phyloP scores from a whole-genome alignment of 2,113 vertebrate species.

The Leptocoma aspasia region DNA sequence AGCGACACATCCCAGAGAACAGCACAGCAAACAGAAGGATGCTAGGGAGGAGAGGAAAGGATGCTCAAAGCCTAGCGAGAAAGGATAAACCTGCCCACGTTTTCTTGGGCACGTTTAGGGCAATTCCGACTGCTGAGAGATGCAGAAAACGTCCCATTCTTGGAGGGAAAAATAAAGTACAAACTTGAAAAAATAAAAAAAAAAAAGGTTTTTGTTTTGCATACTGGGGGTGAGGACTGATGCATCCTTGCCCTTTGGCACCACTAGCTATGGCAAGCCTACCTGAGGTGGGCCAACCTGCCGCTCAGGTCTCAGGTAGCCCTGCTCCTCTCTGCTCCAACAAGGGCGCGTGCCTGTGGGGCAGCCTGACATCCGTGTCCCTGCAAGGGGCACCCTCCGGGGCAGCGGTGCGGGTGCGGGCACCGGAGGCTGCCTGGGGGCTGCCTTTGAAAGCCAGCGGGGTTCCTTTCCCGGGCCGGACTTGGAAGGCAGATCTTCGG shows the following conservation, averaged over 20 bases:
- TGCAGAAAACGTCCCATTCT: not conserved
- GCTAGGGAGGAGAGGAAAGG: not conserved
- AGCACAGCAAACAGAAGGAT: not conserved
- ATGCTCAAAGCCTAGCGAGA: not conserved
- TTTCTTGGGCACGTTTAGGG: not conserved
- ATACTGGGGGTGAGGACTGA: not conserved
- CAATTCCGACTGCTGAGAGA: not conserved
- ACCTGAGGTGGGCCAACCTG: not conserved
- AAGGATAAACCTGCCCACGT: not conserved
- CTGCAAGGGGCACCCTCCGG: not conserved
- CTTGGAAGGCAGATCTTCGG: not conserved
- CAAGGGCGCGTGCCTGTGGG: too few species aligned
- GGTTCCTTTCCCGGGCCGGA: not conserved
- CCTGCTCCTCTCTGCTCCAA: not conserved
- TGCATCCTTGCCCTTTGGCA: not conserved
- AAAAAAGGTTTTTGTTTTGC: accelerated
- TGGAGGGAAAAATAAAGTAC: not conserved
- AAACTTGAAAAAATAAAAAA: not conserved
- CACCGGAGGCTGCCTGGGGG: not conserved
- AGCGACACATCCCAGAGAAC: not conserved
- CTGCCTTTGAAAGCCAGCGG: not conserved
- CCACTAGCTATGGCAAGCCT: not conserved
- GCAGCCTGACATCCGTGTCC: accelerated
- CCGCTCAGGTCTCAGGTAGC: not conserved
- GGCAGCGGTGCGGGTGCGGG: not conserved